These are phyloP conservation scores for Osmerus eperlanus DNA, from an alignment of 2,113 vertebrate genomes.

Conservation along the genomic window DNA sequence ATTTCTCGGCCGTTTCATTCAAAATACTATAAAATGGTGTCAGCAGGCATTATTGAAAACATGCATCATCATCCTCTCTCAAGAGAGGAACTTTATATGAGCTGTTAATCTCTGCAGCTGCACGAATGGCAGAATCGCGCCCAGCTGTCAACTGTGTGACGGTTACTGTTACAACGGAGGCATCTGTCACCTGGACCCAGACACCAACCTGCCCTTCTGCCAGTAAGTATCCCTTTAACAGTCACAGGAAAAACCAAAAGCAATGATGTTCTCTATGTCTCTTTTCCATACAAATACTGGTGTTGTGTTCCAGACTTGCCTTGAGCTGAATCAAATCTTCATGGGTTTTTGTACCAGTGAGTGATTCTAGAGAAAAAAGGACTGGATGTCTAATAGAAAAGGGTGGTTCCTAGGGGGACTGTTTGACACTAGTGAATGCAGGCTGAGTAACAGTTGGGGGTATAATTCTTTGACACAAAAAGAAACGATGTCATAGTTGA, in stretches of 20 bases:
- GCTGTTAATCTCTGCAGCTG: constrained; percentile 75
- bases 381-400: constrained; percentile 32
- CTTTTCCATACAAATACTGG: constrained; percentile 32
- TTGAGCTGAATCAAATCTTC: constrained; percentile 37
- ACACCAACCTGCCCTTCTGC: constrained; percentile 92
- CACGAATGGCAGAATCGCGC: constrained; percentile 93
- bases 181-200: constrained; percentile 93
- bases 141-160: constrained; percentile 96
- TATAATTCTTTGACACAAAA: constrained; percentile 37
- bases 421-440: constrained; percentile 52
- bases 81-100: constrained; percentile 8
- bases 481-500: constrained; percentile 47
- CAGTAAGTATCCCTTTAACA: constrained; percentile 86
- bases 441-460: constrained; percentile 49
- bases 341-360: constrained; percentile 14
- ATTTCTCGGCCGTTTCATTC: too few relatives aligned
- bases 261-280: constrained; percentile 41
- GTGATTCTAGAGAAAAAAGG: constrained; percentile 13
- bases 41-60: too few relatives aligned
- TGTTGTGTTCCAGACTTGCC: constrained; percentile 29
- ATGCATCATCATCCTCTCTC: neutral
- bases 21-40: too few relatives aligned
- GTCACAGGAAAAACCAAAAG: constrained; percentile 31
- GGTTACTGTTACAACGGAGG: constrained; percentile 98
- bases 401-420: constrained; percentile 38